Conservation (phyloP, 2,113 vertebrate species). For the Lagopus leucura region DNA sequence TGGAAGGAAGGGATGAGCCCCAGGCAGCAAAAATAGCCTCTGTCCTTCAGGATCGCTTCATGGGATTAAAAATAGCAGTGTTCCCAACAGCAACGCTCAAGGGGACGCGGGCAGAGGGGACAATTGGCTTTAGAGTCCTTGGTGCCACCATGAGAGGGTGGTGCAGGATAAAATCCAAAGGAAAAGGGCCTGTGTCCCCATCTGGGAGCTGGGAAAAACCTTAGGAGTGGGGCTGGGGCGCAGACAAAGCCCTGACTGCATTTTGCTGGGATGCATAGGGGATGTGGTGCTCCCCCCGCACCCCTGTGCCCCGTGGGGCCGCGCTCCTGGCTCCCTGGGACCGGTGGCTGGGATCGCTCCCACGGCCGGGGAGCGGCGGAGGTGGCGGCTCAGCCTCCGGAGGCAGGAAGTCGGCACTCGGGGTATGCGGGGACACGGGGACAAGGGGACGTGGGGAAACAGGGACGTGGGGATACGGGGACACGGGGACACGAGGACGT, state of each 20-base stretch:
- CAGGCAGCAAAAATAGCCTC: slow-evolving; percentile 60
- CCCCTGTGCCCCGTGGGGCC: not conserved
- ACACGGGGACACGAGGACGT: not conserved
- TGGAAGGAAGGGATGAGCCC: slow-evolving; percentile 50
- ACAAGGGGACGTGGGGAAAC: not conserved
- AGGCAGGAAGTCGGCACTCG: not conserved
- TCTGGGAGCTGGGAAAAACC: not conserved
- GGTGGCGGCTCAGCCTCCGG: not conserved
- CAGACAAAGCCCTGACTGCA: no score
- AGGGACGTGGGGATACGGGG: no score
- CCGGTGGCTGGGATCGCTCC: not conserved
- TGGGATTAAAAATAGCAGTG: slow-evolving; percentile 56
- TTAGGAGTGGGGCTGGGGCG: not conserved
- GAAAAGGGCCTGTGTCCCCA: not conserved
- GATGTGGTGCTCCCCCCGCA: not conserved
- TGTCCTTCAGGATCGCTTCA: slow-evolving; percentile 57
- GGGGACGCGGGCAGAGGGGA: not conserved
- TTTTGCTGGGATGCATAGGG: not conserved
- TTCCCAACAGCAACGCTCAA: not conserved
- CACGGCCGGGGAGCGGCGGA: not conserved
- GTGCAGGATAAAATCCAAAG: not conserved
- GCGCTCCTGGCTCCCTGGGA: not conserved
- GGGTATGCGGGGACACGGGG: not conserved
- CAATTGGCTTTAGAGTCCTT: slow-evolving; percentile 22
- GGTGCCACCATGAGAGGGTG: fast-evolving